Evolutionary conservation across 2,113 vertebrate species (phyloP), one percentile per base, ranked within the genome.

Genomic region (Girardinichthys multiradiatus): DNA sequence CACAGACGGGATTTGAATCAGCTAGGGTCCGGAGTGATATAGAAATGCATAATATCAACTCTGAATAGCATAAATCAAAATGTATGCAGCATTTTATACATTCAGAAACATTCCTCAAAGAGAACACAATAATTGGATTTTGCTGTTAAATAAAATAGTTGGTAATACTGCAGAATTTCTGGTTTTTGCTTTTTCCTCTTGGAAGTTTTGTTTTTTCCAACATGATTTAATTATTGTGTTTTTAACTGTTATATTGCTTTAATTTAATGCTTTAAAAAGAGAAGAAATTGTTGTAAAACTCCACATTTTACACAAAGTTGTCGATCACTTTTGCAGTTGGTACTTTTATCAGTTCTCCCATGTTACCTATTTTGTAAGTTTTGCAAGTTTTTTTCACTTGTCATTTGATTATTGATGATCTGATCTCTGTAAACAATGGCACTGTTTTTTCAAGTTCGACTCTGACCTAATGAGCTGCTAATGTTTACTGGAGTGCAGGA

Each of bases 1-100:
- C 2, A n/a, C 7, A n/a, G 1, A 57, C 73, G 74, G 58, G 64
- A 77, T 64, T 71, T 29, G 57, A 60, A 42, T 61, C 65, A 35
- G 33, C 45, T 27, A 35, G 17, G 9, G 14, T 57, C 66, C 17
- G 13, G 57, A 64, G 58, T 37, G 57, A 70, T 19, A 1, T 70
- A 24, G 26, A 33, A 3, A 3, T 33, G 3, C 3, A 33, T 33
- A n/a, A n/a, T n/a, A n/a, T 33, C 31, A 33, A 3, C 31, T 33
- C 31, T 33, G 31, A 67, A 27, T 39, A 12, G 13, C 2, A 39
- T 10, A 10, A 39, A 39, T 39, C 7, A 24, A n/a, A 54, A 19
- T 45, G 15, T 17, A 6, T 19, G 15, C 4, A 45, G 4, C 17
- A 45, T 45, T 45, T 45, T 45, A 17, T 45, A 19, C 42, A 54